phyloP scores from a whole-genome alignment of 2,797 vertebrate species.

The Lithobates pipiens region DNA sequence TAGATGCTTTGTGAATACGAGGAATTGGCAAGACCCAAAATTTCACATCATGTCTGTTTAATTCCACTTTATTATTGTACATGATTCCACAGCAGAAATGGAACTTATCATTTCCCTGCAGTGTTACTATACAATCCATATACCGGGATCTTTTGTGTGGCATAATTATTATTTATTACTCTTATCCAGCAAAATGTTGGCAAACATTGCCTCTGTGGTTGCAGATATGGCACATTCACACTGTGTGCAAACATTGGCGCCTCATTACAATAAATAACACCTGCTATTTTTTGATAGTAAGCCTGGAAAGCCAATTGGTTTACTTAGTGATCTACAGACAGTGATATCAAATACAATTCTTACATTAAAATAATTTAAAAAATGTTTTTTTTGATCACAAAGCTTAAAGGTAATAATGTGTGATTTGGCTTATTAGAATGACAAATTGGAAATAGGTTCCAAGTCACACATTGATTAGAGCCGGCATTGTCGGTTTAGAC shows the following conservation, averaged over 20 bases:
- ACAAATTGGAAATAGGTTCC: neutral
- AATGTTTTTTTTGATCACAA: no score
- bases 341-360: neutral
- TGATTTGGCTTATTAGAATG: neutral
- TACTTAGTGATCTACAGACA: neutral
- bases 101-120: neutral
- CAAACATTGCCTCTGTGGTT: neutral
- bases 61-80: slow-evolving; percentile 6
- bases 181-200: neutral
- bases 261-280: slow-evolving; percentile 9
- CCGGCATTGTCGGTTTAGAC: no score
- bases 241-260: neutral
- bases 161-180: slow-evolving; percentile 3
- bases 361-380: neutral
- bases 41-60: neutral
- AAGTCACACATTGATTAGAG: no score
- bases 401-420: neutral
- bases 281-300: slow-evolving; percentile 2
- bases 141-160: neutral
- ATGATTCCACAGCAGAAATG: neutral
- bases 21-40: neutral
- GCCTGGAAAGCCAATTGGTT: neutral
- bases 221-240: neutral
- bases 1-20: slow-evolving; percentile 2
- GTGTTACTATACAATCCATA: neutral